phyloP scores from a whole-genome alignment of 1,140 invertebrate species.

The Pentalonia nigronervosa region DNA sequence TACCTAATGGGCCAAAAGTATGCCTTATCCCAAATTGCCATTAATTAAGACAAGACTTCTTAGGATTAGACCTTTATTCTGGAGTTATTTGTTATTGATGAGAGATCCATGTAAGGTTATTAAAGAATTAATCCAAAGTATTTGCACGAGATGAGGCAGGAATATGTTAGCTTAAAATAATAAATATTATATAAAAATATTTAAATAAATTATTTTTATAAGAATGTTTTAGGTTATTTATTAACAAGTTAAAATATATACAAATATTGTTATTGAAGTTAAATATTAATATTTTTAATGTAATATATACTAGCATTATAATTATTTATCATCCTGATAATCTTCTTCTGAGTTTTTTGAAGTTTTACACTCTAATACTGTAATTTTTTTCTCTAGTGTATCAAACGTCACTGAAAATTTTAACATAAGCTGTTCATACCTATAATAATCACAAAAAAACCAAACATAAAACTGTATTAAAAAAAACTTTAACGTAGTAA shows the following conservation, averaged over 20 bases:
- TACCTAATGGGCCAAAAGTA: too few relatives aligned
- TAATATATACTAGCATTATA: neutral
- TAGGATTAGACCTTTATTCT: neutral
- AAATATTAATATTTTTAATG: neutral
- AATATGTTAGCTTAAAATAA: neutral
- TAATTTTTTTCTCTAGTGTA: conserved; percentile 27
- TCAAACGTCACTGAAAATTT: conserved; percentile 48
- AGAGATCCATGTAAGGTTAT: neutral
- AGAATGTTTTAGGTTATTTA: neutral
- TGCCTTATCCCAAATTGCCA: too few relatives aligned
- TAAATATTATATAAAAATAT: neutral
- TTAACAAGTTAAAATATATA: neutral
- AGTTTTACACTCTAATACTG: conserved; percentile 28
- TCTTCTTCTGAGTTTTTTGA: conserved; percentile 36
- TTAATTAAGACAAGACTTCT: too few relatives aligned
- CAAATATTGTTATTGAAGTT: neutral
- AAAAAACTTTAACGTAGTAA: neutral
- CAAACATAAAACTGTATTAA: neutral
- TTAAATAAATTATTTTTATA: neutral
- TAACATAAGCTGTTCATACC: conserved; percentile 51
- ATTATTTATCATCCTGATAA: conserved; percentile 10
- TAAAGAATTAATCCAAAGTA: neutral
- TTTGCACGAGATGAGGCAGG: neutral
- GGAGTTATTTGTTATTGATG: neutral
- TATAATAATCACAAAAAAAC: neutral